Percentiles rank a stretch among this genome's conserved stretches.
These are phyloP conservation scores for Acronicta aceris DNA, from an alignment of 2,888 invertebrate genomes.

Conservation along the genomic window DNA sequence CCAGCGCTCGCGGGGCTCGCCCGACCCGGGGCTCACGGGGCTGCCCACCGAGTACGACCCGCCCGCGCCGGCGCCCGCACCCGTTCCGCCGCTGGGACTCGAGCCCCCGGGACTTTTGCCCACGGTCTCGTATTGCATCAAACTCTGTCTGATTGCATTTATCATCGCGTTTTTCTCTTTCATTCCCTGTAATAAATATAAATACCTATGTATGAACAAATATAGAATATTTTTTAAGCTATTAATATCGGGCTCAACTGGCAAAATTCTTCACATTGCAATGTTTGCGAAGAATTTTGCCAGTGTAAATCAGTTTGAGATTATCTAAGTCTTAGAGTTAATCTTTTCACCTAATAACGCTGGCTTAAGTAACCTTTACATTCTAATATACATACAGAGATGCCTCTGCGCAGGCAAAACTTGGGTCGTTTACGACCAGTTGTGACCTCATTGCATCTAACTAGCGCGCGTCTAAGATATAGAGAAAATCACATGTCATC, in stretches of 20 bases:
- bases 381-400: constrained; percentile 17
- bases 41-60: constrained; percentile 87
- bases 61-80: constrained; percentile 87
- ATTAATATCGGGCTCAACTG: not conserved
- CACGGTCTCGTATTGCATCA: constrained; percentile 95
- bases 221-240: not conserved
- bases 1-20: constrained; percentile 62
- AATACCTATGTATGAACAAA: constrained; percentile 33
- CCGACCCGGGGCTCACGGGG: constrained; percentile 77
- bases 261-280: too few relatives aligned
- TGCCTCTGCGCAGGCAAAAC: constrained; percentile 4
- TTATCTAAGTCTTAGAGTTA: not conserved
- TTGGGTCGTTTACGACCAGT: constrained; percentile 1
- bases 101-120: constrained; percentile 90
- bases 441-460: constrained; percentile 1
- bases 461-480: constrained; percentile 10
- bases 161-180: constrained; percentile 92
- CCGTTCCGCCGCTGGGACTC: constrained; percentile 78
- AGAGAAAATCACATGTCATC: constrained; percentile 15
- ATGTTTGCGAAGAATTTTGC: not conserved
- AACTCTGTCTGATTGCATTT: constrained; percentile 95
- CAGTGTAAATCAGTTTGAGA: not conserved
- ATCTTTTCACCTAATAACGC: not conserved
- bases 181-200: constrained; percentile 77
- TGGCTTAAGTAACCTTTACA: not conserved